phyloP scores from a whole-genome alignment of 2,113 vertebrate genomes.

The Pomatorhinus ruficollis region DNA sequence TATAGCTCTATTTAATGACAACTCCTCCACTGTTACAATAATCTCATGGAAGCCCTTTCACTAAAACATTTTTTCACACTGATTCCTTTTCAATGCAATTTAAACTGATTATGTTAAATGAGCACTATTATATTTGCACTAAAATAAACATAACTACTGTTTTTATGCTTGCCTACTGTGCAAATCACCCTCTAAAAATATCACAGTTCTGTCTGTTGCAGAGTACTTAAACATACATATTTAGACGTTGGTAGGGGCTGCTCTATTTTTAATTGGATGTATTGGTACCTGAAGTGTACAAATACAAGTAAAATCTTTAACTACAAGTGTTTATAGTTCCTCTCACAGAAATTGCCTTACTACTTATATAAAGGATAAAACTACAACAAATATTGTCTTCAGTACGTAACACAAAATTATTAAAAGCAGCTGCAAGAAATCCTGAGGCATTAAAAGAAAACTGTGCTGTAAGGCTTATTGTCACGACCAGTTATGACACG shows the following conservation, averaged over 20 bases:
- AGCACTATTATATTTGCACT: background rate
- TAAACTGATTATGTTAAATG: conserved; percentile 14
- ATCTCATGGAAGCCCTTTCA: background rate
- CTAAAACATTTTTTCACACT: conserved; percentile 7
- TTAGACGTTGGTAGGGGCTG: background rate
- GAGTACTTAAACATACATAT: background rate
- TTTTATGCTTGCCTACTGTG: conserved; percentile 3
- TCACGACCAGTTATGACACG: fast-evolving
- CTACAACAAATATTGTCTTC: background rate
- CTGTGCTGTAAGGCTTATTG: background rate
- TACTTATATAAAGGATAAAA: background rate
- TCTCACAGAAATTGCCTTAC: background rate
- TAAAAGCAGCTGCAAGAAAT: background rate
- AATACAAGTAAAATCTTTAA: background rate
- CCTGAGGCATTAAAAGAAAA: background rate
- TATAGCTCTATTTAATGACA: background rate
- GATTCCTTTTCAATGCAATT: background rate
- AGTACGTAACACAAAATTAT: background rate
- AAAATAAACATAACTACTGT: conserved; percentile 18
- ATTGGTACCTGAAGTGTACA: background rate
- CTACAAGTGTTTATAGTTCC: background rate
- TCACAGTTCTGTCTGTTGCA: background rate
- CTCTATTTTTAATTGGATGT: background rate
- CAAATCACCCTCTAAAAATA: conserved; percentile 6
- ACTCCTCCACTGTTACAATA: background rate